These are phyloP conservation scores for Solenodon paradoxus DNA, from an alignment of 2,113 vertebrate genomes.

Conservation along the genomic window DNA sequence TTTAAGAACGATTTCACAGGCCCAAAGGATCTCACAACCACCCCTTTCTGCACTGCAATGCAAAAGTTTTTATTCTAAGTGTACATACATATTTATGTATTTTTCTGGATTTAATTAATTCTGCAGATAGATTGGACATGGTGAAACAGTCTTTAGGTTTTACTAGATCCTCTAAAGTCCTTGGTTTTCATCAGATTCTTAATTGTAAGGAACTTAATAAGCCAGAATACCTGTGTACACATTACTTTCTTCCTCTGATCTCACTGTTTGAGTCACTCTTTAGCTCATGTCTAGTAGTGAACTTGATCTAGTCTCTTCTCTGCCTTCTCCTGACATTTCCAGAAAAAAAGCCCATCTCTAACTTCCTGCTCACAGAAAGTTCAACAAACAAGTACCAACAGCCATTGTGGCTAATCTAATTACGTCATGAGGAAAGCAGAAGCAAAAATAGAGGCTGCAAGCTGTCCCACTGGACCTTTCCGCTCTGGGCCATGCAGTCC, in stretches of 20 bases:
- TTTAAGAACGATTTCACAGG: slow-evolving; percentile 28
- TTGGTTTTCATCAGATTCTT: not conserved
- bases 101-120: not conserved
- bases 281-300: not conserved
- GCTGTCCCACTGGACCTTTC: not conserved
- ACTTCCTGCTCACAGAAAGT: not conserved
- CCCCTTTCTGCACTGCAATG: not conserved
- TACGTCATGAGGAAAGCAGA: not conserved
- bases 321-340: not conserved
- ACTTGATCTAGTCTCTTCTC: not conserved
- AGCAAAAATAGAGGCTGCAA: not conserved
- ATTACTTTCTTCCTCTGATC: not conserved
- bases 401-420: not conserved
- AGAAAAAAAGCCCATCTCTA: not conserved
- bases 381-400: not conserved
- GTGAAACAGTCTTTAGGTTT: not conserved
- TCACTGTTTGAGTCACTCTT: not conserved
- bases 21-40: not conserved
- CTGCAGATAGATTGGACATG: not conserved
- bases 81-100: not conserved
- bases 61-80: not conserved
- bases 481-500: accelerated
- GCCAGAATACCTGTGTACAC: not conserved
- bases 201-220: not conserved
- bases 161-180: not conserved